These are phyloP conservation scores for Grammomys surdaster DNA, from an alignment of 2,113 vertebrate genomes.

Conservation along the genomic window DNA sequence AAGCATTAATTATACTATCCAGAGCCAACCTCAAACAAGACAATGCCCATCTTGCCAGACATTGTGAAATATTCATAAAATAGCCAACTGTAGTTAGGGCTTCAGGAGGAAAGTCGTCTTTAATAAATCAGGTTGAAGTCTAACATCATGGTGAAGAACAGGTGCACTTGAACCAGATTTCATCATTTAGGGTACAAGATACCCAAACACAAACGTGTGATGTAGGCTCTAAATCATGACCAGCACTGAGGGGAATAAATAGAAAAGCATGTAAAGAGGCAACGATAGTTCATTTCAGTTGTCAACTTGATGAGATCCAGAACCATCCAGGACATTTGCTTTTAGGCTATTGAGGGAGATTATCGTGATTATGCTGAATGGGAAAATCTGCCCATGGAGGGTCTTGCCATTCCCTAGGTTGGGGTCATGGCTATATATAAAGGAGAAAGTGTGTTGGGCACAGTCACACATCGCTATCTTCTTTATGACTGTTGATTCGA, in stretches of 20 bases:
- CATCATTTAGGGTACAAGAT: background rate
- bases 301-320: background rate
- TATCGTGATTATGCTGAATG: background rate
- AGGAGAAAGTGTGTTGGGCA: too few species aligned
- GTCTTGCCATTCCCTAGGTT: background rate
- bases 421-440: background rate
- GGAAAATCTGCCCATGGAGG: background rate
- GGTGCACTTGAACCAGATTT: background rate
- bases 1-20: background rate
- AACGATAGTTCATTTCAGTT: background rate
- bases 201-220: background rate
- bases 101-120: constrained; percentile 5
- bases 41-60: background rate
- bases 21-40: background rate
- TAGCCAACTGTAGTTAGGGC: background rate
- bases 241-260: background rate
- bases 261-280: background rate
- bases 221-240: background rate
- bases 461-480: background rate
- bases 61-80: background rate
- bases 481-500: background rate
- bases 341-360: too few species aligned
- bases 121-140: background rate
- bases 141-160: background rate
- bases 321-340: too few species aligned